phyloP scores from a whole-genome alignment of 2,797 vertebrate genomes.

The Diceros bicornis region DNA sequence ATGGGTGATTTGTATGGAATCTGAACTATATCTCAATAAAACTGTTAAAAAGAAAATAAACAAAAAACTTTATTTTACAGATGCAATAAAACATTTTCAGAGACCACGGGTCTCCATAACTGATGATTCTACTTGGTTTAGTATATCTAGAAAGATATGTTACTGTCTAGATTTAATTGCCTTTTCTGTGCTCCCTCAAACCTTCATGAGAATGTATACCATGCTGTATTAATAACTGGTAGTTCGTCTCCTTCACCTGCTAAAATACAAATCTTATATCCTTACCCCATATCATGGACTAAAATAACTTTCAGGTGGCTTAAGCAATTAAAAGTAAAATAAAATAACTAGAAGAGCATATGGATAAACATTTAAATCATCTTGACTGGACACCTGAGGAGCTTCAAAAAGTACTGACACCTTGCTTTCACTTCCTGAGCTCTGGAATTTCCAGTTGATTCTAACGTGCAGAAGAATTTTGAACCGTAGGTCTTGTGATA shows the following conservation, averaged over 20 bases:
- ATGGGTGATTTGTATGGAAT: not conserved
- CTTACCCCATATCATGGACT: not conserved
- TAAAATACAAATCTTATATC: constrained; percentile 34
- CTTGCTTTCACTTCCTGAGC: not conserved
- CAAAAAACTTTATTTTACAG: not conserved
- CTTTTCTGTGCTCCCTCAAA: not conserved
- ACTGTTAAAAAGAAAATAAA: constrained; percentile 15
- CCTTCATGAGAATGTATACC: not conserved
- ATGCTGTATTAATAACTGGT: not conserved
- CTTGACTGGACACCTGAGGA: not conserved
- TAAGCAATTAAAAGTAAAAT: constrained; percentile 36
- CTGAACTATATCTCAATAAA: not conserved
- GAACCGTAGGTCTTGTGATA: not conserved
- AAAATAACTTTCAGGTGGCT: constrained; percentile 58
- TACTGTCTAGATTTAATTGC: not conserved
- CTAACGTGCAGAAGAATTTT: constrained; percentile 13
- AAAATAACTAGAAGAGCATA: constrained; percentile 2
- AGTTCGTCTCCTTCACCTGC: not conserved
- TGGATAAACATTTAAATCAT: constrained; percentile 23
- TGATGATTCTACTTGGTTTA: not conserved
- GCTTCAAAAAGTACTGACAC: constrained; percentile 29
- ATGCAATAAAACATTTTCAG: not conserved
- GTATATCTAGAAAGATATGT: not conserved
- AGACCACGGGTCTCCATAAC: not conserved
- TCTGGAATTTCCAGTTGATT: constrained; percentile 26